Conservation (phyloP, 1,140 invertebrate genomes). For the Triops longicaudatus region DNA sequence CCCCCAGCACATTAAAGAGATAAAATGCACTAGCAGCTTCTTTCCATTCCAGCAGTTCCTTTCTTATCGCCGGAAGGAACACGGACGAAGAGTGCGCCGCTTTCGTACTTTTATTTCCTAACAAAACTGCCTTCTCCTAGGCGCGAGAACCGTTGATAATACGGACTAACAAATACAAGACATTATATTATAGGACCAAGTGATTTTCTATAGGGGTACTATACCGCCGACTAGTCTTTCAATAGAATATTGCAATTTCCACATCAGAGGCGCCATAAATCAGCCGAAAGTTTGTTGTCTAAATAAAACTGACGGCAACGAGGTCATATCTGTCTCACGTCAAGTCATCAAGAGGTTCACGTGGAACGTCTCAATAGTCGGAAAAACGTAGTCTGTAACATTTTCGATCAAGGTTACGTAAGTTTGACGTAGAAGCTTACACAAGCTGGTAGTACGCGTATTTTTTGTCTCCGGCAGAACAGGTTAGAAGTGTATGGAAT, state of each 20-base stretch:
- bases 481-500: background rate
- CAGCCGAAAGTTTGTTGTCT: background rate
- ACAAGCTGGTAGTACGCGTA: background rate
- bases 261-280: background rate
- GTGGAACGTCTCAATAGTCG: conserved; percentile 1
- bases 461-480: background rate
- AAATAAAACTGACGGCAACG: background rate
- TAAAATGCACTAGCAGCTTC: background rate
- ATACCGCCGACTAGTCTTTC: background rate
- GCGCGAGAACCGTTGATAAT: background rate
- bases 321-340: background rate
- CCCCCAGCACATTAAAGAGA: background rate
- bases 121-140: background rate
- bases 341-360: background rate
- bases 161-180: background rate
- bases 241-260: background rate
- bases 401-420: background rate
- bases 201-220: background rate
- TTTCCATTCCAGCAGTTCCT: conserved; percentile 7
- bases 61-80: background rate
- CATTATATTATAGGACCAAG: background rate
- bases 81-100: background rate
- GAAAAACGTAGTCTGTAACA: background rate
- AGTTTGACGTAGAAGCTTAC: background rate
- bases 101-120: background rate